phyloP scores from a whole-genome alignment of 2,888 invertebrate genomes.

The Andricus quercusramuli region DNA sequence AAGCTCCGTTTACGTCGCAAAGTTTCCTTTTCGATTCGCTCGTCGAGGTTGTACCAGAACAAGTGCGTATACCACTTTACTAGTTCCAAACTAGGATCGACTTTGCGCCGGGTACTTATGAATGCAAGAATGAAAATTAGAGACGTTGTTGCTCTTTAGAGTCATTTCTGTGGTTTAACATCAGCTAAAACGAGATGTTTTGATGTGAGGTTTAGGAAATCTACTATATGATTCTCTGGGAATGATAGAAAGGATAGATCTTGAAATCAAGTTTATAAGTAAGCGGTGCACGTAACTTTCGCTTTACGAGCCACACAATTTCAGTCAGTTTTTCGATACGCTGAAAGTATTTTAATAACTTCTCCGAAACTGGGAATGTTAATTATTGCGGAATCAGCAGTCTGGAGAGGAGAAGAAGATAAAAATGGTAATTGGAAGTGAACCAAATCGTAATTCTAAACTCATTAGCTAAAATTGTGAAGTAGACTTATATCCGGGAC shows the following conservation, averaged over 20 bases:
- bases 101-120: neutral
- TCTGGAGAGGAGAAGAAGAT: too few relatives aligned
- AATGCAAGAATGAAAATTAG: neutral
- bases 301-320: slow-evolving; percentile 37
- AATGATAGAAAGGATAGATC: neutral
- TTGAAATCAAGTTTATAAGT: slow-evolving; percentile 28
- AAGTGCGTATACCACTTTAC: slow-evolving; percentile 48
- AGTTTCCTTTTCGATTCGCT: slow-evolving; percentile 63
- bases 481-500: neutral
- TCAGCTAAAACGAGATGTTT: neutral
- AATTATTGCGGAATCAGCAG: too few relatives aligned
- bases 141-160: neutral
- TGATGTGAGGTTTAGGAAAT: too few relatives aligned
- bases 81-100: slow-evolving; percentile 6
- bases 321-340: slow-evolving; percentile 38
- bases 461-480: neutral
- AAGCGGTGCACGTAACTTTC: slow-evolving; percentile 48
- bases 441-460: too few relatives aligned
- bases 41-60: slow-evolving; percentile 54
- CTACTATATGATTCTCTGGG: neutral
- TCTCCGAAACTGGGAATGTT: neutral
- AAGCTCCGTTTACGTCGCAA: slow-evolving; percentile 73
- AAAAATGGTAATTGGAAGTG: too few relatives aligned
- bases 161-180: neutral
- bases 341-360: slow-evolving; percentile 40